Conservation (phyloP, 2,113 vertebrate genomes). For the Sinocyclocheilus anshuiensis region DNA sequence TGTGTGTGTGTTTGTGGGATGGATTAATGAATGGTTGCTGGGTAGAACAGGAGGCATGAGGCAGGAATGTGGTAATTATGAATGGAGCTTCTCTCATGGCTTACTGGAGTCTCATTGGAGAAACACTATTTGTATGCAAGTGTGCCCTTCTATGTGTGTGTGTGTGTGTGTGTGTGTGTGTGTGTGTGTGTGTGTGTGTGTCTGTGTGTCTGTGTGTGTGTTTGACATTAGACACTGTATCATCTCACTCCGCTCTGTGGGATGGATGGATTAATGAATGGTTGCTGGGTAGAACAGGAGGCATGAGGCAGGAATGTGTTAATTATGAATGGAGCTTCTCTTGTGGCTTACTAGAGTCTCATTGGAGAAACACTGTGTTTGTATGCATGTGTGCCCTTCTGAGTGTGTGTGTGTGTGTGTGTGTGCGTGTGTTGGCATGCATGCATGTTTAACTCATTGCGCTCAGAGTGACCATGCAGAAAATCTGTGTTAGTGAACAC, state of each 20-base stretch:
- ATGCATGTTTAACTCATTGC: conserved; percentile 33
- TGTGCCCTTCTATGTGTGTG: background rate
- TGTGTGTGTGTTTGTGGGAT: conserved; percentile 41
- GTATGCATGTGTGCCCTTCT: conserved; percentile 10
- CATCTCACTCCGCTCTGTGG: conserved; percentile 31
- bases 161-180: background rate
- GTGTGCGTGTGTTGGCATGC: conserved; percentile 17
- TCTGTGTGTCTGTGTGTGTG: too few species aligned
- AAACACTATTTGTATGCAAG: conserved; percentile 15
- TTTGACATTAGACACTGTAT: conserved; percentile 52
- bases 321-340: conserved; percentile 77
- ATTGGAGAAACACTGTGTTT: conserved; percentile 29
- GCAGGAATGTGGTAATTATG: conserved; percentile 81
- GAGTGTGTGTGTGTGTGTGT: too few species aligned
- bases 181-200: background rate
- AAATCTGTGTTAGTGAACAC: conserved; percentile 30
- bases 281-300: conserved; percentile 78
- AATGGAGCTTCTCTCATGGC: conserved; percentile 70
- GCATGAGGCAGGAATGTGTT: conserved; percentile 76
- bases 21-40: conserved; percentile 77
- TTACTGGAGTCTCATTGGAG: conserved; percentile 33
- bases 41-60: conserved; percentile 73
- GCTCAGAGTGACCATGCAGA: conserved; percentile 33
- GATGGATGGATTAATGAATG: conserved; percentile 69
- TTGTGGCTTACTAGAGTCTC: conserved; percentile 42